Conservation (phyloP, 2,888 invertebrate genomes). For the Leucoma salicis region DNA sequence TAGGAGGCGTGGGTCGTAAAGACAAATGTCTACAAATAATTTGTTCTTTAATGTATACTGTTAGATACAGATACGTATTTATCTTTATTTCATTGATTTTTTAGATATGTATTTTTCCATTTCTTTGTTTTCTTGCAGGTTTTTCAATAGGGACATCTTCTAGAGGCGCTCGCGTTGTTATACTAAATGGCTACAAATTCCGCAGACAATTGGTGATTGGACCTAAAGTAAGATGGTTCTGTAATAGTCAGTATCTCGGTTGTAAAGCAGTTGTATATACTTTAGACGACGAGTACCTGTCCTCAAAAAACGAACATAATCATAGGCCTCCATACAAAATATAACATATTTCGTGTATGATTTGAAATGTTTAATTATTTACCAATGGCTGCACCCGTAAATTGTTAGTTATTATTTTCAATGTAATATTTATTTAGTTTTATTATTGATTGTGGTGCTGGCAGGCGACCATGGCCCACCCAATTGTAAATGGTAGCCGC, state of each 20-base stretch:
- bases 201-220: conserved; percentile 9
- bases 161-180: conserved; percentile 14
- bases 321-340: conserved; percentile 4
- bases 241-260: conserved; percentile 5
- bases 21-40: too few relatives aligned
- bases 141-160: conserved; percentile 1
- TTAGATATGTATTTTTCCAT: neutral
- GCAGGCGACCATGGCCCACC: too few relatives aligned
- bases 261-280: conserved; percentile 19
- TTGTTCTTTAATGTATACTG: too few relatives aligned
- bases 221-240: conserved; percentile 13
- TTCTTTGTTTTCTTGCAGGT: neutral
- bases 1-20: too few relatives aligned
- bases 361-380: too few relatives aligned
- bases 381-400: too few relatives aligned
- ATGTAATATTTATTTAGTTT: too few relatives aligned
- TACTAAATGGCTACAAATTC: conserved; percentile 14
- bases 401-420: too few relatives aligned
- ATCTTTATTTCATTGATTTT: too few relatives aligned
- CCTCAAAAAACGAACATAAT: conserved; percentile 10
- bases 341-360: neutral
- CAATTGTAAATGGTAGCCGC: too few relatives aligned
- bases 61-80: too few relatives aligned
- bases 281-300: conserved; percentile 3
- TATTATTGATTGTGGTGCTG: too few relatives aligned